Evolutionary conservation across 2,888 invertebrate species (phyloP), one percentile per base, ranked within the genome.

Genomic region (Lordiphosa fenestrarum): DNA sequence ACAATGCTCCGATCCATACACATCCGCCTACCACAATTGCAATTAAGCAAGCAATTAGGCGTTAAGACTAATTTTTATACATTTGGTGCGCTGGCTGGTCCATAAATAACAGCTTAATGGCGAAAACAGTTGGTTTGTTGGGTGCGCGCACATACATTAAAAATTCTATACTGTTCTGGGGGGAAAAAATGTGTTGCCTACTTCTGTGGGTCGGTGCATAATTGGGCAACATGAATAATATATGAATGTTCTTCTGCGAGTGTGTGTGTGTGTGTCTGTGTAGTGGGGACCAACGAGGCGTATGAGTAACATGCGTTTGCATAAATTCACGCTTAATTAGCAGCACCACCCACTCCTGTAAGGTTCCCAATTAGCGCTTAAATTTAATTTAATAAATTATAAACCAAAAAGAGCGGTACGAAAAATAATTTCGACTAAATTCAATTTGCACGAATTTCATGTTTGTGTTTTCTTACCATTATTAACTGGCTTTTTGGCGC

Each of bases 291-390:
- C 30, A 30, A 65, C 69, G 73, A 61, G 81, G 82, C 84, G 81
- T 77, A 66, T 78, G 63, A 65, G 77, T 69, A 84, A 81, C 84
- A 77, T 81, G 84, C 81, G 71, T 71, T 69, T 73, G 82, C 84
- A 84, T 84, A 78, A 81, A 84, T 81, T 84, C 57, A 74, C 71
- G 72, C 77, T 77, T 81, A 78, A 78, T 78, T 78, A 77, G 71
- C 71, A 66, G 23, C 10, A 37, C 40, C 52, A 38, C 42, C 36
- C 40, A 23, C 30, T n/a, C 65, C 41, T 49, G 64, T 55, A 55
- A 56, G 36, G 59, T 51, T 52, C 42, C 63, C 71, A 83, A 83
- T 77, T 83, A 83, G 68, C 12, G 52, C 55, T 56, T 39, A 65
- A 71, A n/a, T 7, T 15, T 12, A 37, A 30, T 46, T 12, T n/a